Conservation (phyloP, 2,888 invertebrate species). For the Platycnemis pennipes region DNA sequence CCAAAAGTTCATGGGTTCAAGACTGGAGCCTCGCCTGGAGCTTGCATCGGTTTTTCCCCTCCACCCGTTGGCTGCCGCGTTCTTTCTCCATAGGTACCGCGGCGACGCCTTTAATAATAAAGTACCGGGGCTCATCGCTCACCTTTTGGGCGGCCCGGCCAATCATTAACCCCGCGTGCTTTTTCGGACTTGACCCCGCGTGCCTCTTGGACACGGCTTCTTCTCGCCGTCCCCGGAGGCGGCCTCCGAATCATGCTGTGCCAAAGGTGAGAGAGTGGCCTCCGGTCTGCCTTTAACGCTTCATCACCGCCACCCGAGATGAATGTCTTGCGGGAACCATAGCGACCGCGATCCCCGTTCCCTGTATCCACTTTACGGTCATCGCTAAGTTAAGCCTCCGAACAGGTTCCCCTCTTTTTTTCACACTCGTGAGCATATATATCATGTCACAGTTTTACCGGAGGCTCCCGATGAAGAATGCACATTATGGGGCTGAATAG, state of each 20-base stretch:
- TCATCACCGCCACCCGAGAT: not conserved
- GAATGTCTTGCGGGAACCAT: not conserved
- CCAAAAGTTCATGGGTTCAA: slow-evolving; percentile 32
- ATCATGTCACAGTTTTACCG: not conserved
- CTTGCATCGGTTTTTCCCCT: not conserved
- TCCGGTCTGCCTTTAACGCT: not conserved
- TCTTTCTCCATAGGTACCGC: not conserved
- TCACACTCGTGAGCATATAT: not conserved
- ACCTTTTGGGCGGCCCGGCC: not conserved
- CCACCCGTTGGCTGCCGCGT: not conserved
- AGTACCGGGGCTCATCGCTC: not conserved
- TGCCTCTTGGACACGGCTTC: slow-evolving; percentile 2
- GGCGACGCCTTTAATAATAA: not conserved
- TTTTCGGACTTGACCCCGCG: not conserved
- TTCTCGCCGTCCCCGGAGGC: not conserved
- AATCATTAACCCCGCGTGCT: slow-evolving; percentile 5
- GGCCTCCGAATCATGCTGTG: not conserved
- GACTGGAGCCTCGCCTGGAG: not conserved
- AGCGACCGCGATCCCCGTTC: not conserved
- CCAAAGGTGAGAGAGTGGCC: not conserved
- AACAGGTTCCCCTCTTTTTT: not conserved
- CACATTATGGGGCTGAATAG: not conserved
- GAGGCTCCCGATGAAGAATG: not conserved
- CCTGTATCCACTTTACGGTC: not conserved
- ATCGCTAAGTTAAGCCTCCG: not conserved